Evolutionary conservation across 2,797 vertebrate species (phyloP).

Genomic region (Pangasius sanitwongsei): DNA sequence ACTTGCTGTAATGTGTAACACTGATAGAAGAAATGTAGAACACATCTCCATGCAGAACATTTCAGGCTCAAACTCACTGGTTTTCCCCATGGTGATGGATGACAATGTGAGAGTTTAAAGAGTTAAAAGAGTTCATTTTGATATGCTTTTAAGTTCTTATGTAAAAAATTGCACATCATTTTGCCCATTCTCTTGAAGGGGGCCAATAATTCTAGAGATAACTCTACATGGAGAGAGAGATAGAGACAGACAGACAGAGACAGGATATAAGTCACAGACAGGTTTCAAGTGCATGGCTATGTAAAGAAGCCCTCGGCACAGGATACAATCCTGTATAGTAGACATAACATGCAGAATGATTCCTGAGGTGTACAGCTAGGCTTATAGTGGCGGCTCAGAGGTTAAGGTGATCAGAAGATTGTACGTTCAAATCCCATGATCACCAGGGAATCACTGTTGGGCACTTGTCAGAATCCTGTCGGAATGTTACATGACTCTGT

Average conservation of each 20-base stretch:
- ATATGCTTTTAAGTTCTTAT: background rate
- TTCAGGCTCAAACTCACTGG: background rate
- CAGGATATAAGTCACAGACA: conserved; percentile 49
- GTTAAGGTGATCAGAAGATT: background rate
- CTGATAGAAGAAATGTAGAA: background rate
- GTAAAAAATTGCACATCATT: background rate
- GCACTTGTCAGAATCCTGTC: background rate
- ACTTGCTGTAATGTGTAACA: conserved; percentile 2
- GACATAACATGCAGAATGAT: background rate
- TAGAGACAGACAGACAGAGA: conserved; percentile 2
- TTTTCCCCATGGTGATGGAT: background rate
- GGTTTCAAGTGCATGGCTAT: conserved; percentile 46
- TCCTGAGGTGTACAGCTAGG: background rate
- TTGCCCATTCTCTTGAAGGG: background rate
- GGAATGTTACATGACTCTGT: conserved; percentile 2
- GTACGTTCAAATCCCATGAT: background rate
- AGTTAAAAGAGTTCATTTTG: background rate
- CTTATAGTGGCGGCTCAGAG: background rate
- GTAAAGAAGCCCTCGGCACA: conserved; percentile 30
- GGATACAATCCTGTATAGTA: conserved; percentile 38
- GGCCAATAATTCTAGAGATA: background rate
- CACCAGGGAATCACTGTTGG: background rate
- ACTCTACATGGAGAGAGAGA: background rate
- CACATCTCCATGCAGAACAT: background rate
- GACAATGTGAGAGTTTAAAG: background rate